phyloP scores from a whole-genome alignment of 1,140 invertebrate species.

The Anthonomus grandis region DNA sequence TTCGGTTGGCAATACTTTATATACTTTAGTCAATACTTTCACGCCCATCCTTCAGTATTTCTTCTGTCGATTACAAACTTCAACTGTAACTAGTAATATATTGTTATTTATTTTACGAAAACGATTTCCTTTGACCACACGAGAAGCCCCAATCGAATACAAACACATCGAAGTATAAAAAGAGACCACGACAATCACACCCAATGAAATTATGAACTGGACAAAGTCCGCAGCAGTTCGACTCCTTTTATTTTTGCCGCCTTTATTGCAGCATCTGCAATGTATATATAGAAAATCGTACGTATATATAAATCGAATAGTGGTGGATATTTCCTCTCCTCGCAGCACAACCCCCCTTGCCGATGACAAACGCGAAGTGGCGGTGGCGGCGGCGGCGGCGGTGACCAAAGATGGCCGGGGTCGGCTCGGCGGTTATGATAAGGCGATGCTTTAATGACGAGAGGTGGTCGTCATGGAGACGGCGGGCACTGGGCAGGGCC shows the following conservation, averaged over 20 bases:
- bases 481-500: slow-evolving; percentile 49
- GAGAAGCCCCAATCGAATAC: too few relatives aligned
- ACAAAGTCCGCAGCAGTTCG: not conserved
- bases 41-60: too few relatives aligned
- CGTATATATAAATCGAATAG: slow-evolving; percentile 17
- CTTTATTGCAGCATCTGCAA: slow-evolving; percentile 11
- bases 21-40: too few relatives aligned
- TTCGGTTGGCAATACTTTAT: too few relatives aligned
- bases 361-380: slow-evolving; percentile 27
- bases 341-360: slow-evolving; percentile 1
- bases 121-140: too few relatives aligned
- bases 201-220: slow-evolving; percentile 5
- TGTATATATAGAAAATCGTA: slow-evolving; percentile 16
- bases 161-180: too few relatives aligned
- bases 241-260: slow-evolving; percentile 3
- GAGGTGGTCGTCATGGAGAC: slow-evolving; percentile 50
- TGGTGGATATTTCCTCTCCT: not conserved
- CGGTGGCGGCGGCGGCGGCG: slow-evolving; percentile 33
- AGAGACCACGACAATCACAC: not conserved
- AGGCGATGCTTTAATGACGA: slow-evolving; percentile 54
- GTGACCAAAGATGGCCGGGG: slow-evolving; percentile 52
- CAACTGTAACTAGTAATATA: too few relatives aligned
- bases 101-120: too few relatives aligned
- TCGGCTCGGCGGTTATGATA: slow-evolving; percentile 52
- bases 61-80: too few relatives aligned